These are phyloP conservation scores for Junonia oenone DNA, from an alignment of 2,888 invertebrate genomes.

Conservation along the genomic window DNA sequence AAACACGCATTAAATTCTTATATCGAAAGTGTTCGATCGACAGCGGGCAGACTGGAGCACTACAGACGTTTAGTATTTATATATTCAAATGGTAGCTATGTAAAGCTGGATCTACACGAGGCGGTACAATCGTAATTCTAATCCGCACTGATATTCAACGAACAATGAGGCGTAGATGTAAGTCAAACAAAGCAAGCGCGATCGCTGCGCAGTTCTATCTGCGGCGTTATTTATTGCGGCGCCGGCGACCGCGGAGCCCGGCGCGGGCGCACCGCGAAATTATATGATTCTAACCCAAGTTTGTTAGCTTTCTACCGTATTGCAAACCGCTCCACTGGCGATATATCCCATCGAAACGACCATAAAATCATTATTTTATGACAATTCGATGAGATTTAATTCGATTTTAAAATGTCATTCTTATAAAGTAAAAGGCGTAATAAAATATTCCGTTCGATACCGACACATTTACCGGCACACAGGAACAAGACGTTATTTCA, in stretches of 20 bases:
- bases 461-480: neutral
- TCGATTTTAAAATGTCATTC: neutral
- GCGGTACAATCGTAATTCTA: slow-evolving; percentile 26
- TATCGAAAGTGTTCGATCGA: slow-evolving; percentile 1
- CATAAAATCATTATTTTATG: slow-evolving; percentile 4
- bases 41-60: slow-evolving; percentile 1
- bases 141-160: slow-evolving; percentile 25
- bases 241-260: slow-evolving; percentile 19
- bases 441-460: neutral
- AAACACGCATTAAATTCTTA: neutral
- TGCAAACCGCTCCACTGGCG: slow-evolving; percentile 10
- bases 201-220: slow-evolving; percentile 39
- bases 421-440: neutral
- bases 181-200: slow-evolving; percentile 35
- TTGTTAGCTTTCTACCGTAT: slow-evolving; percentile 23
- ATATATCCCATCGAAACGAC: slow-evolving; percentile 1
- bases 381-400: neutral
- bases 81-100: slow-evolving; percentile 17
- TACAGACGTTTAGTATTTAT: slow-evolving; percentile 9
- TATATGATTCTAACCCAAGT: slow-evolving; percentile 22
- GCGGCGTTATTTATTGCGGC: slow-evolving; percentile 48
- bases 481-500: slow-evolving; percentile 27
- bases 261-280: slow-evolving; percentile 19
- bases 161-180: slow-evolving; percentile 35
- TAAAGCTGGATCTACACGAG: slow-evolving; percentile 14